Percentiles rank a stretch among this genome's conserved stretches.
Conservation (phyloP, 2,113 vertebrate species). For the Naja naja region DNA sequence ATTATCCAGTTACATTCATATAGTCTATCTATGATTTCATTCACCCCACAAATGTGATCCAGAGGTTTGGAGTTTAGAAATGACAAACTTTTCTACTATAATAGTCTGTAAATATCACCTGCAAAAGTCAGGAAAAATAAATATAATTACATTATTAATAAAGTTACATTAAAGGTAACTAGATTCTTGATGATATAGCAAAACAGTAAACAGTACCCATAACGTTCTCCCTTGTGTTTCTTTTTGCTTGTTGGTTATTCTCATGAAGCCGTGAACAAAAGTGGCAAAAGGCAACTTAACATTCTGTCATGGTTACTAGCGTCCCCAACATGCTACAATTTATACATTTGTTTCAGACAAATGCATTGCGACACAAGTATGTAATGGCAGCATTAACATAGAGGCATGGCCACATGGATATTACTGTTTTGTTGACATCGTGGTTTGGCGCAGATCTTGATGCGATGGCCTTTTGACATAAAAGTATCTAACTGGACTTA, state of each 20-base stretch:
- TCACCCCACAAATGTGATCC: neutral
- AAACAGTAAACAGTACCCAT: neutral
- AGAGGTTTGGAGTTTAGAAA: neutral
- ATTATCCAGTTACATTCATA: too few species aligned
- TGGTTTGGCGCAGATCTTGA: neutral
- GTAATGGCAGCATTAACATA: neutral
- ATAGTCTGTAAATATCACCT: neutral
- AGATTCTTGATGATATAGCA: neutral
- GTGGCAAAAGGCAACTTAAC: neutral
- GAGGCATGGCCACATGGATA: neutral
- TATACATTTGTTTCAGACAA: neutral
- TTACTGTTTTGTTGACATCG: neutral
- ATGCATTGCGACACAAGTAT: neutral
- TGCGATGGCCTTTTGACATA: conserved; percentile 35
- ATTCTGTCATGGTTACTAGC: neutral
- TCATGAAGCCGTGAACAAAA: neutral
- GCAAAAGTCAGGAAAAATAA: neutral
- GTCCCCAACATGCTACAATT: neutral
- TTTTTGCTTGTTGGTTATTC: neutral
- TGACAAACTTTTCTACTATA: neutral
- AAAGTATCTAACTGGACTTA: conserved; percentile 4
- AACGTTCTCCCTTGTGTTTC: neutral
- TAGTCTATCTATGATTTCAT: too few species aligned
- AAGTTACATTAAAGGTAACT: neutral
- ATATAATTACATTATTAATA: neutral